Evolutionary conservation across 2,113 vertebrate species (phyloP).

Genomic region (Motacilla alba): DNA sequence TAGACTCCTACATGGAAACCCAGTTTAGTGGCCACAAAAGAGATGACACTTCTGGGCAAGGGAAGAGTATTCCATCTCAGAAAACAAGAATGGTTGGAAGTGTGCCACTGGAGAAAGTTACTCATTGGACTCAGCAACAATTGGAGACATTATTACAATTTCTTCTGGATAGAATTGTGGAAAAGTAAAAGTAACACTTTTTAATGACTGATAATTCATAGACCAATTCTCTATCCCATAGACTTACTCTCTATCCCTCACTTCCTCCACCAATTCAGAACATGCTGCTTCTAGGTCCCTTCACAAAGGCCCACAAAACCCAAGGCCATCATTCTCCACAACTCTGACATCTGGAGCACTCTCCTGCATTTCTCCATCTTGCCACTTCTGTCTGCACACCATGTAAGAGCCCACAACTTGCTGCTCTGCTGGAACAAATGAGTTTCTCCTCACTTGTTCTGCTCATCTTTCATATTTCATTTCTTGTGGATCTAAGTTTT

Average conservation of each 20-base stretch:
- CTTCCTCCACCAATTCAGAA: background rate
- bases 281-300: background rate
- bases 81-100: background rate
- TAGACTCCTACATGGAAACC: background rate
- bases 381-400: background rate
- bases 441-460: background rate
- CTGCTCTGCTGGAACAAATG: background rate
- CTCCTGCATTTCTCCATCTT: background rate
- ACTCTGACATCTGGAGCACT: background rate
- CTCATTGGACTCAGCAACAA: background rate
- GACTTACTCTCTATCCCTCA: background rate
- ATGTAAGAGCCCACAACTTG: background rate
- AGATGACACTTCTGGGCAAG: background rate
- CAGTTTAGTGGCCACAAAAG: background rate
- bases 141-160: background rate
- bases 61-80: background rate
- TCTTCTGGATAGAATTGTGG: background rate
- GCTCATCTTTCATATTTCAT: background rate
- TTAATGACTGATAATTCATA: background rate
- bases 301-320: background rate
- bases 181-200: background rate
- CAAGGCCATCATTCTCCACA: background rate
- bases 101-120: background rate
- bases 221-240: background rate
- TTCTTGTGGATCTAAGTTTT: background rate